Base-by-base conservation (phyloP, 2,888 invertebrate genomes). In the Netelia inedita region DNA sequence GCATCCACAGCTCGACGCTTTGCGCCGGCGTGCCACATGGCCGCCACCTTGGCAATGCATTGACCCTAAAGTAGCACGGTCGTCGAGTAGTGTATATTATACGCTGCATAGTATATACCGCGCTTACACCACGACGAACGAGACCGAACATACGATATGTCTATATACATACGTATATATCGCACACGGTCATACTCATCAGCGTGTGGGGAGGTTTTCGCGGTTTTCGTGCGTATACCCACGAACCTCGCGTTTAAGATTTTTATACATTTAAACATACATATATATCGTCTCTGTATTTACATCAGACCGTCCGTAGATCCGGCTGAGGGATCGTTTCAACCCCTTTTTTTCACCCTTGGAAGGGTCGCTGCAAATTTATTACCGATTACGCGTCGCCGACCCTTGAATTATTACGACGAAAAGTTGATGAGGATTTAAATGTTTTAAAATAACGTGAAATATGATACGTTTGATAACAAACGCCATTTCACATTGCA, bases 11-110 rank as follows among this genome's bases (percentile, higher is more conserved):
- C 87, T 88, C 89, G 87, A 87, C 78, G 88, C 84, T 89, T 85
- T 90, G 91, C 91, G 90, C 90, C 89, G 89, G 88, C 90, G 90
- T 91, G 90, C 91, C 92, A 92, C 92, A 92, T 92, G 92, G 92
- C 92, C 92, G 91, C 92, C 92, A 92, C 92, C 92, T 92, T 92
- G 92, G 92, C 92, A 92, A 92, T 92, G 92, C 92, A 92, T 92
- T 92, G 92, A 92, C 92, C 92, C 92, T 92, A 92, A 92, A 92
- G 90, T 89, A 86, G 89, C 88, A 85, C 89, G 86, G 79, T 74
- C 83, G 82, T 73, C 85, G 84, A 68, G 78, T 63, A 28, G 68
- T 82, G 61, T 75, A 73, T 78, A 84, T n/a, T 50, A 55, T 53
- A 72, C 81, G 53, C 21, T 57, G 16, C 43, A 59, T 35, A 59